phyloP scores from a whole-genome alignment of 2,797 vertebrate genomes.

The Lateolabrax maculatus region DNA sequence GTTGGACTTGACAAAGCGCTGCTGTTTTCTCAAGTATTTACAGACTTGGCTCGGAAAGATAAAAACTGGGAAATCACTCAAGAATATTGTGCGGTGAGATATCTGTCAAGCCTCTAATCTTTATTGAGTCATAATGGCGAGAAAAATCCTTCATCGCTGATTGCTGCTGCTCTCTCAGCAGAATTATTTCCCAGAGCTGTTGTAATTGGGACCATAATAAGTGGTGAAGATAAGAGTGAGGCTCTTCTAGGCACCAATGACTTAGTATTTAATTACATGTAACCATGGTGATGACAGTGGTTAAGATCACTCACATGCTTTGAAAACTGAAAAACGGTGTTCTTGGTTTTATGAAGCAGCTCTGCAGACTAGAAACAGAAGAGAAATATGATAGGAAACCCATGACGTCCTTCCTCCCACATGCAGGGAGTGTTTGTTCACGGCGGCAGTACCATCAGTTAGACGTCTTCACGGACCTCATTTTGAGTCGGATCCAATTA shows the following conservation, averaged over 20 bases:
- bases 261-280: constrained; percentile 57
- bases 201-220: constrained; percentile 69
- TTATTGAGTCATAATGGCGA: constrained; percentile 60
- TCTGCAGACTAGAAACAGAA: background rate
- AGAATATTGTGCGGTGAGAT: constrained; percentile 42
- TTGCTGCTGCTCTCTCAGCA: constrained; percentile 62
- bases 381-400: background rate
- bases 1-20: constrained; percentile 26
- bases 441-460: background rate
- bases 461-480: background rate
- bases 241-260: constrained; percentile 37
- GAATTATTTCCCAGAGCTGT: constrained; percentile 62
- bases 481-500: background rate
- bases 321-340: constrained; percentile 11
- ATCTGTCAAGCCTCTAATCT: constrained; percentile 58
- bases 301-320: constrained; percentile 36
- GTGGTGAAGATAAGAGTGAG: constrained; percentile 53
- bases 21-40: constrained; percentile 38
- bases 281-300: constrained; percentile 39
- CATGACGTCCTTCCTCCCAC: background rate
- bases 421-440: background rate
- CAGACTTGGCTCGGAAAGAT: background rate
- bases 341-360: constrained; percentile 28
- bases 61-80: constrained; percentile 32
- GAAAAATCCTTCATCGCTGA: constrained; percentile 51